Evolutionary conservation across 2,113 vertebrate genomes (phyloP).

Genomic region (Trematocara variabile): DNA sequence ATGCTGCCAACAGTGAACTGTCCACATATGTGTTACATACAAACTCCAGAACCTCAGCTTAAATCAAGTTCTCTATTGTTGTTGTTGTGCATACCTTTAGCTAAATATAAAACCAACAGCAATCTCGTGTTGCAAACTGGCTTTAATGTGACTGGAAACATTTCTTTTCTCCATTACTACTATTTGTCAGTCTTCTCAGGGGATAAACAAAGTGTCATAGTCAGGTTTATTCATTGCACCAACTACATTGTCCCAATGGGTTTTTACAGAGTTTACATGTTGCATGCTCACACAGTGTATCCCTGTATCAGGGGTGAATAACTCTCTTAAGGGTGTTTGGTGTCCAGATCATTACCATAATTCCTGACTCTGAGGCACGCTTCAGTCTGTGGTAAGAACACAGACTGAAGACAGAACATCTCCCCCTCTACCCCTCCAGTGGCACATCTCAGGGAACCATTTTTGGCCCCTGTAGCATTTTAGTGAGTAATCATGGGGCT

Average conservation of each 20-base stretch:
- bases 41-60: background rate
- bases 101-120: background rate
- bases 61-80: background rate
- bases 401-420: background rate
- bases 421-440: background rate
- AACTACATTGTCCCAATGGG: background rate
- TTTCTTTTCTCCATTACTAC: background rate
- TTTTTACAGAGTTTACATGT: background rate
- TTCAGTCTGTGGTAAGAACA: conserved; percentile 41
- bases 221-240: background rate
- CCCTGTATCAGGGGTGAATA: conserved; percentile 24
- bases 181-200: background rate
- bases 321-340: conserved; percentile 44
- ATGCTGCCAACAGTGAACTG: background rate
- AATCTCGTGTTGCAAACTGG: background rate
- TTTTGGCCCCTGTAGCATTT: conserved; percentile 52
- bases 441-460: conserved; percentile 35
- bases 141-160: background rate
- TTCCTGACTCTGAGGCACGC: conserved; percentile 68
- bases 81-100: background rate
- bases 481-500: conserved; percentile 55
- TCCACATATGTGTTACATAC: too few species aligned
- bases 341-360: conserved; percentile 69
- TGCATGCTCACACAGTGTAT: background rate
- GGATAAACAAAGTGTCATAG: background rate